Percentiles rank a stretch among this genome's conserved stretches.
Conservation (phyloP, 2,113 vertebrate genomes). For the Crotalus horridus region DNA sequence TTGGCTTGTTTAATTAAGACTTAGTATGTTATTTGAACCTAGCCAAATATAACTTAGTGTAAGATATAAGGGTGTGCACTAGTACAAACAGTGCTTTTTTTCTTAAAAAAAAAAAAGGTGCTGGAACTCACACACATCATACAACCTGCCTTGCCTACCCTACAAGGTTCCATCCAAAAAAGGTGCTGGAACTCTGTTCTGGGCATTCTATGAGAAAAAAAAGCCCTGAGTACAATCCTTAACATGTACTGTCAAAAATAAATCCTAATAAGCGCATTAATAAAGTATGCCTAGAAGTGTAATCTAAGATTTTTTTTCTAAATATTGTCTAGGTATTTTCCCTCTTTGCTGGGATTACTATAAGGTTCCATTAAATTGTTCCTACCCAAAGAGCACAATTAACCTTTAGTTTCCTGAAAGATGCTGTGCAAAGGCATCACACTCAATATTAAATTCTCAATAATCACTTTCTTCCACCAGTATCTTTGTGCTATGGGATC, state of each 20-base stretch:
- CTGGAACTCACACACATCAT: no score
- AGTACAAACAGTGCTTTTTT: no score
- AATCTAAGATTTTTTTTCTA: background rate
- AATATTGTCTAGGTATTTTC: background rate
- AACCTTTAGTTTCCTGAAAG: constrained; percentile 17
- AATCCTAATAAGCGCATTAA: background rate
- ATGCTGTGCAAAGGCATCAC: constrained; percentile 2
- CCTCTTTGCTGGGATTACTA: background rate
- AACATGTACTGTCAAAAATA: background rate
- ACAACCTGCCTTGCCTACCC: no score
- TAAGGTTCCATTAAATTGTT: background rate
- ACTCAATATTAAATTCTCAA: background rate
- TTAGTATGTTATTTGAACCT: background rate
- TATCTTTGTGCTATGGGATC: background rate
- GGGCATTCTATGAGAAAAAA: no score
- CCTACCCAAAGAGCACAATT: background rate
- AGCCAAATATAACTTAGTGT: background rate
- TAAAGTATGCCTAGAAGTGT: background rate
- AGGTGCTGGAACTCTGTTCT: no score
- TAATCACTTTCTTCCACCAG: background rate
- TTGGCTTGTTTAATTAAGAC: background rate
- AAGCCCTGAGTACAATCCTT: background rate
- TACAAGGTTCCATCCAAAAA: no score
- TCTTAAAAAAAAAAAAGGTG: no score
- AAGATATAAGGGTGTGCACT: no score